phyloP scores from a whole-genome alignment of 2,888 invertebrate species.

The Amblyjoppa fuscipennis region DNA sequence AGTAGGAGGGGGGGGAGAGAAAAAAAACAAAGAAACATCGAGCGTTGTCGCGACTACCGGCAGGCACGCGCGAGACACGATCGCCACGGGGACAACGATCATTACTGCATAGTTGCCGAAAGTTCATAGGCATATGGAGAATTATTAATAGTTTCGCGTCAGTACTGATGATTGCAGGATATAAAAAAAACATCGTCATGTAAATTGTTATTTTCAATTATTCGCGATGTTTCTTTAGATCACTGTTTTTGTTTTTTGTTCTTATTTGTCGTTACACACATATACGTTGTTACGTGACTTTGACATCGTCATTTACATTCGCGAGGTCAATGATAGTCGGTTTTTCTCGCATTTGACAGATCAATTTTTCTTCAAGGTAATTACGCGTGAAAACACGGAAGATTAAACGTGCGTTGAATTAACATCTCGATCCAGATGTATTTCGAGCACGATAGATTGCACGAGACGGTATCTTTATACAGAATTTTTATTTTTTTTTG shows the following conservation, averaged over 20 bases:
- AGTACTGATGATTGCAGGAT: background rate
- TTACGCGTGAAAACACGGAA: background rate
- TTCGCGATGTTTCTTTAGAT: background rate
- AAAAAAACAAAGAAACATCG: constrained; percentile 11
- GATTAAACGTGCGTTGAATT: background rate
- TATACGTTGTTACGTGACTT: constrained; percentile 9
- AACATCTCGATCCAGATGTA: background rate
- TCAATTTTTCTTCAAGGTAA: background rate
- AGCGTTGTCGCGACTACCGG: constrained; percentile 12
- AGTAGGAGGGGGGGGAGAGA: background rate
- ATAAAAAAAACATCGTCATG: background rate
- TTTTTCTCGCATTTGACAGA: background rate
- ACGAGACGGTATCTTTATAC: background rate
- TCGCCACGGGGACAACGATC: background rate
- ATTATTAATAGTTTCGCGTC: background rate
- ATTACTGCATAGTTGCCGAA: background rate
- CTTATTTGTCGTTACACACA: background rate
- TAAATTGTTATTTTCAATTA: background rate
- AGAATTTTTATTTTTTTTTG: too few species aligned
- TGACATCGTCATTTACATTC: constrained; percentile 17
- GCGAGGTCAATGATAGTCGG: background rate
- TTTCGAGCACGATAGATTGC: background rate
- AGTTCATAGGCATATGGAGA: background rate
- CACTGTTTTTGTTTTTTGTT: background rate
- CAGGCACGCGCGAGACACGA: constrained; percentile 5